Percentiles rank a stretch among this genome's conserved stretches.
Conservation (phyloP, 37 sponge, comb jelly and placozoan genomes). For the Spongilla lacustris region DNA sequence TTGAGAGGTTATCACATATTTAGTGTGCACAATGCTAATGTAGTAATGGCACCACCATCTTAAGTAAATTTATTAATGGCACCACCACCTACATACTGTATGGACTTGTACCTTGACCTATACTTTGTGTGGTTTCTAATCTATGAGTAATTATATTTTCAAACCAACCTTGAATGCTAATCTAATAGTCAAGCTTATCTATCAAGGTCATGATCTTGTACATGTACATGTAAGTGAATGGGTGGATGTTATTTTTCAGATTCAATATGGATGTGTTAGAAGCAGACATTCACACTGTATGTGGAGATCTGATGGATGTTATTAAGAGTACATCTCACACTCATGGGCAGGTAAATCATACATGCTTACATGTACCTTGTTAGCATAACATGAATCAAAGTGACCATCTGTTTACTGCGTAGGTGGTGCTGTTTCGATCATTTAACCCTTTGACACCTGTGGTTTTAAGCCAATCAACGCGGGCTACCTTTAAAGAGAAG, state of each 20-base stretch:
- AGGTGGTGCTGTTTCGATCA: background rate
- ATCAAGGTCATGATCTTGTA: too few relatives aligned
- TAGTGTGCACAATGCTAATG: background rate
- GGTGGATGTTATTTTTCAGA: background rate
- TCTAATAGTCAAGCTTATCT: too few relatives aligned
- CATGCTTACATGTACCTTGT: too few relatives aligned
- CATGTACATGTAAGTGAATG: background rate
- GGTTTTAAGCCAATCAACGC: background rate
- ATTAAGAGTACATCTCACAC: background rate
- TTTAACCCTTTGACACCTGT: background rate
- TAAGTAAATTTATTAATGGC: too few relatives aligned
- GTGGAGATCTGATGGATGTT: background rate
- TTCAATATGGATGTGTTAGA: background rate
- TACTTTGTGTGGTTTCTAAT: too few relatives aligned
- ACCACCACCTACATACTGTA: too few relatives aligned
- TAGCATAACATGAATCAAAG: too few relatives aligned
- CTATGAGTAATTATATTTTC: too few relatives aligned
- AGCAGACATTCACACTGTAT: background rate
- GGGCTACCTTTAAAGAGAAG: background rate
- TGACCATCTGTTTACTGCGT: background rate
- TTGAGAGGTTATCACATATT: constrained; percentile 36
- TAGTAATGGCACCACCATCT: too few relatives aligned
- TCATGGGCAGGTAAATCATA: background rate
- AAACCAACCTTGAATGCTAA: too few relatives aligned
- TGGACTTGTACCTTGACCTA: too few relatives aligned